phyloP scores from a whole-genome alignment of 2,797 vertebrate species.

The Parauchenoglanis punctatus region DNA sequence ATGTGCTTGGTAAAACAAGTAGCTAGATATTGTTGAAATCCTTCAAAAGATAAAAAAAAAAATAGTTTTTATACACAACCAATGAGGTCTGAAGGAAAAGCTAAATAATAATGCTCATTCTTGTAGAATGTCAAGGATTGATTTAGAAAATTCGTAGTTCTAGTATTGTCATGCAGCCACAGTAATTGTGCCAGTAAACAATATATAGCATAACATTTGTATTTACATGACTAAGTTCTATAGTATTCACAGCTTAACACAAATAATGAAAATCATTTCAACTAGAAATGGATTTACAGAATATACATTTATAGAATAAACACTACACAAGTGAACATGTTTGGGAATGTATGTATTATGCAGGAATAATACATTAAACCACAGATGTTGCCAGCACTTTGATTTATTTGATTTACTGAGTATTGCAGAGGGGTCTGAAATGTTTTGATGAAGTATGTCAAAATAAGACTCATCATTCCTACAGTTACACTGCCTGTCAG shows the following conservation, averaged over 20 bases:
- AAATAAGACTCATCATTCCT: not conserved
- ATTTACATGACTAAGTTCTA: not conserved
- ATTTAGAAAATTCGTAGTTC: not conserved
- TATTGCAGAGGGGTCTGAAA: not conserved
- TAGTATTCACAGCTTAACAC: not conserved
- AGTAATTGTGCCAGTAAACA: not conserved
- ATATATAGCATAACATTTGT: not conserved
- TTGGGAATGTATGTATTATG: not conserved
- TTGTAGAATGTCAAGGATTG: not conserved
- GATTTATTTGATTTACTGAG: no score
- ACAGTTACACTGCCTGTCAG: not conserved
- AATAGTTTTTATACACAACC: not conserved
- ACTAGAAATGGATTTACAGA: not conserved
- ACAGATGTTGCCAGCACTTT: not conserved
- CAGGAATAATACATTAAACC: not conserved
- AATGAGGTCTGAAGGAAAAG: not conserved
- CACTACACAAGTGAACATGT: not conserved
- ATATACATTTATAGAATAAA: not conserved
- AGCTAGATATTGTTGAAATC: not conserved
- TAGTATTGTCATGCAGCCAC: not conserved
- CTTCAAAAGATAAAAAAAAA: not conserved
- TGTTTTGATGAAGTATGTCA: not conserved
- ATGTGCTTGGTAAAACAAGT: no score
- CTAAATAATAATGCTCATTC: not conserved
- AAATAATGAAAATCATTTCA: not conserved